These are phyloP conservation scores for Gallinago media DNA, from an alignment of 2,113 vertebrate genomes.

Conservation along the genomic window DNA sequence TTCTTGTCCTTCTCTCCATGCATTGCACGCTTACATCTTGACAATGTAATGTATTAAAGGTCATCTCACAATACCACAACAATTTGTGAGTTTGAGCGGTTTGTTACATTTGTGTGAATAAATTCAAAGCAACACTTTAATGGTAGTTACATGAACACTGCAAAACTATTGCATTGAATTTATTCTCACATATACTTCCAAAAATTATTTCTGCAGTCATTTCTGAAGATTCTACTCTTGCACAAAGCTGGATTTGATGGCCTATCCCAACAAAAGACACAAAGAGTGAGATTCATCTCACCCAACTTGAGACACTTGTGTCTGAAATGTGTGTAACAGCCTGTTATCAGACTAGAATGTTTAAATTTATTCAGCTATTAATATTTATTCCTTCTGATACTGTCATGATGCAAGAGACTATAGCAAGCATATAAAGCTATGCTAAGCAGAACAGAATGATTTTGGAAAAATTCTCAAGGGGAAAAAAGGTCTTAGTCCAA, in stretches of 20 bases:
- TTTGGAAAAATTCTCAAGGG: neutral
- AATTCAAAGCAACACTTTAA: neutral
- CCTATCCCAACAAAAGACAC: neutral
- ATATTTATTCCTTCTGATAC: slow-evolving; percentile 6
- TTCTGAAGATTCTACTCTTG: neutral
- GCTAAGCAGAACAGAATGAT: neutral
- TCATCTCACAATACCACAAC: neutral
- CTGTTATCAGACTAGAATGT: neutral
- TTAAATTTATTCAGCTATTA: neutral
- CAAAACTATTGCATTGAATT: neutral
- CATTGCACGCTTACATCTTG: neutral
- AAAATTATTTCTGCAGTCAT: neutral
- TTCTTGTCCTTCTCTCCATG: neutral
- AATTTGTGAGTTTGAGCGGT: neutral
- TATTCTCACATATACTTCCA: neutral
- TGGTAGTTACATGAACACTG: neutral
- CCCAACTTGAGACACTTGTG: neutral
- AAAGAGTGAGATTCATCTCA: neutral
- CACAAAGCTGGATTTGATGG: neutral
- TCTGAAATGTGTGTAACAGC: neutral
- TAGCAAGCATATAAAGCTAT: neutral
- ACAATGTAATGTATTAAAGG: neutral
- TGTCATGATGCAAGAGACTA: neutral
- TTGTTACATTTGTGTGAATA: neutral
- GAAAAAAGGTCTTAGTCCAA: neutral